phyloP scores from a whole-genome alignment of 2,113 vertebrate genomes.

The Pelodiscus sinensis region DNA sequence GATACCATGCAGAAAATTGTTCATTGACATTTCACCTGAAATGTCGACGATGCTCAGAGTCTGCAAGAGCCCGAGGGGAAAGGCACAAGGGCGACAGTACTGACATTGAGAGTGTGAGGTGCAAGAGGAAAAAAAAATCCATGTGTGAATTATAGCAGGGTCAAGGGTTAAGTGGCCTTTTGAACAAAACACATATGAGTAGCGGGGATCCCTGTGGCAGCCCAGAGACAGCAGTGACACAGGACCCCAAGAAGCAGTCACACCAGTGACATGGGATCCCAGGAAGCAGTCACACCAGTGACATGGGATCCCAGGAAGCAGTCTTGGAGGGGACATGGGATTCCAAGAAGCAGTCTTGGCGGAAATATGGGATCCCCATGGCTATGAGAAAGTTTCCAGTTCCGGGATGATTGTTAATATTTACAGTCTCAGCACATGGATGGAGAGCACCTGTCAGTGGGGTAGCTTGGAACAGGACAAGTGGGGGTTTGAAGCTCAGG shows the following conservation, averaged over 20 bases:
- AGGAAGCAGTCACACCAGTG: too few species aligned
- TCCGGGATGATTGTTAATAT: background rate
- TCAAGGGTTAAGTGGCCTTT: background rate
- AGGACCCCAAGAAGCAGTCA: too few species aligned
- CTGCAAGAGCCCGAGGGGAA: accelerated
- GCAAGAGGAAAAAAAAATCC: background rate
- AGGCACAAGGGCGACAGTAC: background rate
- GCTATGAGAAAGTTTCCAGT: background rate
- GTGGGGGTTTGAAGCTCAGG: background rate
- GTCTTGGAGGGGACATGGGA: too few species aligned
- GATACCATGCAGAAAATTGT: background rate
- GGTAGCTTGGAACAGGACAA: background rate
- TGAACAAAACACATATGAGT: background rate
- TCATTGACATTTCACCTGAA: background rate
- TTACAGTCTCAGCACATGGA: background rate
- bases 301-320: background rate
- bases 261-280: too few species aligned
- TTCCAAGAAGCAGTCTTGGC: too few species aligned
- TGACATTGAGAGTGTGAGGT: background rate
- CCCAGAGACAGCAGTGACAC: background rate
- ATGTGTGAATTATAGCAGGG: background rate
- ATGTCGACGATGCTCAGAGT: accelerated
- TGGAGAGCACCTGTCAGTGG: background rate
- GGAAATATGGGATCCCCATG: background rate
- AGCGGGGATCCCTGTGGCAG: background rate